Conservation (phyloP, 2,888 invertebrate genomes). For the Mechanitis mazaeus region DNA sequence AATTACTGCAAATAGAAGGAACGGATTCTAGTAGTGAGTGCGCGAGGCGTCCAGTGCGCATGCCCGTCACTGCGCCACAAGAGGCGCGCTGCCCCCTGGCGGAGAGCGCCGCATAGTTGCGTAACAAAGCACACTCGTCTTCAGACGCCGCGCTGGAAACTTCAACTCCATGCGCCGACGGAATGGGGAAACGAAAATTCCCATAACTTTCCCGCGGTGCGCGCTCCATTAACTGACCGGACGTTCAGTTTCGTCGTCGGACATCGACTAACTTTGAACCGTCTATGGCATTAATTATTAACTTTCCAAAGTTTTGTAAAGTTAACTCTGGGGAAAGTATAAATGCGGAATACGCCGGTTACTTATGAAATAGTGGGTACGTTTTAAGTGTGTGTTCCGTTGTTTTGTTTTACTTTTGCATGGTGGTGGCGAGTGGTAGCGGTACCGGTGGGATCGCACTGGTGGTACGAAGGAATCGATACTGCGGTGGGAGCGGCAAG, state of each 20-base stretch:
- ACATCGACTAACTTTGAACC: conserved; percentile 5
- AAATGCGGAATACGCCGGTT: conserved; percentile 57
- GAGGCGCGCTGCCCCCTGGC: conserved; percentile 71
- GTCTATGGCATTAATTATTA: conserved; percentile 41
- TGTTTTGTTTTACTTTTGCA: conserved; percentile 67
- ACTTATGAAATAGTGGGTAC: conserved; percentile 53
- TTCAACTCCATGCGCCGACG: conserved; percentile 61
- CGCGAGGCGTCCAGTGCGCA: conserved; percentile 54
- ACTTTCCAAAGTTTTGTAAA: conserved; percentile 52
- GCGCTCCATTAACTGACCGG: conserved; percentile 35
- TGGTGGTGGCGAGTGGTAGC: conserved; percentile 51
- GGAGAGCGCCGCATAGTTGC: conserved; percentile 71
- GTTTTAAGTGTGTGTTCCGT: conserved; percentile 60
- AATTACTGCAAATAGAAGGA: conserved; percentile 29
- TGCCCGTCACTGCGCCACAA: conserved; percentile 75
- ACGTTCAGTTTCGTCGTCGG: conserved; percentile 1
- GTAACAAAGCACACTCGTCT: conserved; percentile 73
- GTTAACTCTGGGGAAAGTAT: conserved; percentile 53
- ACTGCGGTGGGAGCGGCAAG: conserved; percentile 71
- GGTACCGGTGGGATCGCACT: conserved; percentile 54
- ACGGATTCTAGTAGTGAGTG: conserved; percentile 23
- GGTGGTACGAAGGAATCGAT: conserved; percentile 70
- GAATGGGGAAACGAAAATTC: conserved; percentile 60
- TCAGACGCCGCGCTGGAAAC: conserved; percentile 65
- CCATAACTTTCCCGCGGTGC: conserved; percentile 66